Evolutionary conservation across 2,113 vertebrate species (phyloP).

Genomic region (Python bivittatus): DNA sequence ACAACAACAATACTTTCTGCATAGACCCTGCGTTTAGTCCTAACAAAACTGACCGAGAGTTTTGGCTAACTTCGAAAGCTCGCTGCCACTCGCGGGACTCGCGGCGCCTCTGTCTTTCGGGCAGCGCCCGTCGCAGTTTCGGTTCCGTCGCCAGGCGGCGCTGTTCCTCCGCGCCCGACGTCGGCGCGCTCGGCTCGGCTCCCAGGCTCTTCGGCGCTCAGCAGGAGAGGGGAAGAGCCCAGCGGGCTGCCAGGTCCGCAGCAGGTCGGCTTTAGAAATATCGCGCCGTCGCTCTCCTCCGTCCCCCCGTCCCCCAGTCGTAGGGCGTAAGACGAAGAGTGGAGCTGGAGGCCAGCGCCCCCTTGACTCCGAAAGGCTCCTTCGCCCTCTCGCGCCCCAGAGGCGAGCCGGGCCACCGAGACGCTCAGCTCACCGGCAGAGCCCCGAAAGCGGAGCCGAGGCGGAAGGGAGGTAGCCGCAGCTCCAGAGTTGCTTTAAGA

Average conservation of each 20-base stretch:
- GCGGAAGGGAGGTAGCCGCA: not conserved
- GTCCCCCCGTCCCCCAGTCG: not conserved
- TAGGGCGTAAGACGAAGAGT: not conserved
- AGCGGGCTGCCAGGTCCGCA: not conserved
- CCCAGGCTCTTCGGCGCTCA: no score
- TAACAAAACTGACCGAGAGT: not conserved
- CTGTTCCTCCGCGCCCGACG: constrained; percentile 8
- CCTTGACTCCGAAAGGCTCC: not conserved
- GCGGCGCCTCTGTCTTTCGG: not conserved
- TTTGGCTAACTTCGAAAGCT: not conserved
- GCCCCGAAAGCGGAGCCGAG: not conserved
- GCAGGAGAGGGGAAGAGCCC: no score
- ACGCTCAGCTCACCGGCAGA: not conserved
- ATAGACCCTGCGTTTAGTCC: not conserved
- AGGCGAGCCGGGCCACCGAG: not conserved
- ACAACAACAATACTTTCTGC: not conserved
- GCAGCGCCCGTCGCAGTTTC: no score
- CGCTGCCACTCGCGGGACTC: not conserved
- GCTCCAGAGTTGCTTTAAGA: not conserved
- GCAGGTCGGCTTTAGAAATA: not conserved
- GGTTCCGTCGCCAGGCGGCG: not conserved
- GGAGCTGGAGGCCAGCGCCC: not conserved
- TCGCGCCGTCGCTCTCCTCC: not conserved
- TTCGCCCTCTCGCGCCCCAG: not conserved
- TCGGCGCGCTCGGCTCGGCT: not conserved